Percentiles rank a stretch among this genome's conserved stretches.
phyloP scores from a whole-genome alignment of 2,797 vertebrate genomes.

The Lepilemur septentrionalis region DNA sequence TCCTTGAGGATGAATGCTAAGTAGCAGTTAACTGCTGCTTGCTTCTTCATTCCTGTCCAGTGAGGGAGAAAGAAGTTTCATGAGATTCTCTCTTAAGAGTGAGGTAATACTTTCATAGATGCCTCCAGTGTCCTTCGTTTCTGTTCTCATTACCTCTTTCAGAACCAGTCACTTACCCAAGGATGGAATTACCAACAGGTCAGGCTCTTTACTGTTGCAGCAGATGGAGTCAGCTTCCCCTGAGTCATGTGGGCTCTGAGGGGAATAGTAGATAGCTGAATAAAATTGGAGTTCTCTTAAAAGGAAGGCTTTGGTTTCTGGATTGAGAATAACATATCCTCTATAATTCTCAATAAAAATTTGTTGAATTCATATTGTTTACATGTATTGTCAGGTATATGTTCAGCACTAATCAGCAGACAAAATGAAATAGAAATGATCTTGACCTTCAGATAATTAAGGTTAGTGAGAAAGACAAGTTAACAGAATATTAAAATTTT shows the following conservation, averaged over 20 bases:
- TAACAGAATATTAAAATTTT: slow-evolving; percentile 37
- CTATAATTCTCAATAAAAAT: not conserved
- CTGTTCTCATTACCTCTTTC: slow-evolving; percentile 1
- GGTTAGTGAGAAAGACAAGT: not conserved
- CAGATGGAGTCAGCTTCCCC: not conserved
- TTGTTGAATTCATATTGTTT: slow-evolving; percentile 3
- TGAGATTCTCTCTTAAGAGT: not conserved
- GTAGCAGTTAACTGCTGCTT: not conserved
- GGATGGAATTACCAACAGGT: not conserved
- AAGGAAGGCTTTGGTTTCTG: not conserved
- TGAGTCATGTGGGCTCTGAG: not conserved
- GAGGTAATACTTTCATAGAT: not conserved
- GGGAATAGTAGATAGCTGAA: not conserved
- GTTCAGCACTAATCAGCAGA: not conserved
- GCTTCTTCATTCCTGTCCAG: not conserved
- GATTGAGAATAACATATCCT: not conserved
- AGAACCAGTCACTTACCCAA: not conserved
- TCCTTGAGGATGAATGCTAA: not conserved
- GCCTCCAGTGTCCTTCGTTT: not conserved
- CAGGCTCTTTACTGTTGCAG: not conserved
- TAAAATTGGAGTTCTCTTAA: not conserved
- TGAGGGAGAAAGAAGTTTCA: not conserved
- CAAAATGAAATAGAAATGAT: slow-evolving; percentile 26
- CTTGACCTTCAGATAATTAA: slow-evolving; percentile 9
- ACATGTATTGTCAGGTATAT: not conserved